Base-by-base conservation (phyloP, 2,888 invertebrate genomes). In the Noctua fimbriata region DNA sequence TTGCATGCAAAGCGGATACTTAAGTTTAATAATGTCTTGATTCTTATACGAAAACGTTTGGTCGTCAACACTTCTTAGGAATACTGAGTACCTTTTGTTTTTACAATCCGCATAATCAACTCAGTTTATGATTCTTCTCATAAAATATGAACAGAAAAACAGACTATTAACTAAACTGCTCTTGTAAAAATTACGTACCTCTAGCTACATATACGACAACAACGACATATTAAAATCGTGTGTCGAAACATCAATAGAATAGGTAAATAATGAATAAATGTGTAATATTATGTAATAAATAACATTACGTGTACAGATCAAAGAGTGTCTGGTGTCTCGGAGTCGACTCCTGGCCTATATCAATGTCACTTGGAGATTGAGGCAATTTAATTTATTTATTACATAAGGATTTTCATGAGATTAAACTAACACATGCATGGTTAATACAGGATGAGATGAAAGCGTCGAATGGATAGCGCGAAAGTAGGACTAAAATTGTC, bases 291-390 rank as follows among this genome's bases (percentile, higher is more conserved):
- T 72, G 74, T 78, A 82, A 82, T 86, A 82, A 77, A 86, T 84
- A 86, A 78, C 78, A 89, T 88, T 83, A 84, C 84, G 87, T 79
- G 70, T 78, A 88, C 78, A 92, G 91, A 93, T 93, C 93, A 93
- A 93, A 93, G 93, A 90, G 87, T 87, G 86, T 88, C 87, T 81
- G 87, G 69, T 90, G 85, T 89, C 88, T 88, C 87, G 86, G 85
- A 89, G 90, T 89, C 88, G 90, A 87, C 86, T 89, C 88, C 90
- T 91, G 91, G 90, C 87, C 88, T 89, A 90, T 87, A 92, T 92
- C 92, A 92, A 90, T 90, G 92, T 92, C 92, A 90, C 84, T 85
- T 88, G 76, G 83, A 88, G 83, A 87, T 89, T 81, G 87, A 87
- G 82, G 72, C 75, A 87, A 89, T 83, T 84, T 83, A 80, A 86